Conservation (phyloP, 1,140 invertebrate genomes). For the Drosophila sechellia region DNA sequence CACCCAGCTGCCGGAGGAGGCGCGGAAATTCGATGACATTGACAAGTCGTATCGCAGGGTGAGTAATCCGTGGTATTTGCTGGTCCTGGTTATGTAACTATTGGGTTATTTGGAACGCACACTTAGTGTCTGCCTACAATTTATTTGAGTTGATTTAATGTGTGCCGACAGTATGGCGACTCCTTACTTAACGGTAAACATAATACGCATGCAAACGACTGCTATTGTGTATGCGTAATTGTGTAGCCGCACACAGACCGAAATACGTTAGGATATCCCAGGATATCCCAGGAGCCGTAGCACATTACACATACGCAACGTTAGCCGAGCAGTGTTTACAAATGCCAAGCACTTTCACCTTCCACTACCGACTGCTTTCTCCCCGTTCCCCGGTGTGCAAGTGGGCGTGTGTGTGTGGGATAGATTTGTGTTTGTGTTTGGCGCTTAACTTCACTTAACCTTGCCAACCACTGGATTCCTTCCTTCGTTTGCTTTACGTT, state of each 20-base stretch:
- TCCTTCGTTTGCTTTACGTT: constrained; percentile 76
- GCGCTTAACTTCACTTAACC: constrained; percentile 82
- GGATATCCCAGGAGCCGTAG: not conserved
- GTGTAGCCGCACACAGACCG: constrained; percentile 33
- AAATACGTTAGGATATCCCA: constrained; percentile 6
- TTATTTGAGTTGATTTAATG: constrained; percentile 81
- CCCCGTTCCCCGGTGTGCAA: constrained; percentile 1
- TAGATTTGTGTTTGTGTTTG: constrained; percentile 47
- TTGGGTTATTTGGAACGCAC: constrained; percentile 48
- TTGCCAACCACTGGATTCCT: constrained; percentile 65
- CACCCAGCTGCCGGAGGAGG: constrained; percentile 93
- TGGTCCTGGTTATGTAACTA: constrained; percentile 45
- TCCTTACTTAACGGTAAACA: constrained; percentile 84
- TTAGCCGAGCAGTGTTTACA: constrained; percentile 56
- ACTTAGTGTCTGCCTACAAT: constrained; percentile 69
- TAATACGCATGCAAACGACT: constrained; percentile 83
- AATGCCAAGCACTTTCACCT: constrained; percentile 71
- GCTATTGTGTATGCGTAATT: constrained; percentile 76
- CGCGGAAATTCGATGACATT: constrained; percentile 94
- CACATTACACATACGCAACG: constrained; percentile 65
- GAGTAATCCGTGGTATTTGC: constrained; percentile 49
- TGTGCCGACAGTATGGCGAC: constrained; percentile 82
- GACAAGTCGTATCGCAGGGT: constrained; percentile 91
- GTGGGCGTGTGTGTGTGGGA: constrained; percentile 25
- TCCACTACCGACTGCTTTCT: constrained; percentile 35